phyloP scores from a whole-genome alignment of 2,113 vertebrate species.

The Hydrolagus affinis region DNA sequence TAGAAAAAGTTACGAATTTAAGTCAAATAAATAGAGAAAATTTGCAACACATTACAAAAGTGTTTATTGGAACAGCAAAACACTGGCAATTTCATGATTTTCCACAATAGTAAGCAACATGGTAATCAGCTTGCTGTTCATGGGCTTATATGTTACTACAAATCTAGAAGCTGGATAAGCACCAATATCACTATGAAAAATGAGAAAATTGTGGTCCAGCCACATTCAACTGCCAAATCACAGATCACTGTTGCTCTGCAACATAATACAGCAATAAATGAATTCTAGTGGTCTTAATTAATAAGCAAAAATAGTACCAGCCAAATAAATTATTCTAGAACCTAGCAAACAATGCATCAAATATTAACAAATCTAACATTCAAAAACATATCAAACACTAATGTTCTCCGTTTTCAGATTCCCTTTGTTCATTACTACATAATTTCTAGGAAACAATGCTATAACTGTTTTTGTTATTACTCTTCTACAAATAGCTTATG shows the following conservation, averaged over 20 bases:
- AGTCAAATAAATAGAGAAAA: background rate
- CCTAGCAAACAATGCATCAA: constrained; percentile 35
- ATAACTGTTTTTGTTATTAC: constrained; percentile 15
- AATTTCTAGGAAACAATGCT: constrained; percentile 36
- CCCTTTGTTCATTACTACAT: constrained; percentile 51
- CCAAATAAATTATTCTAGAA: constrained; percentile 53
- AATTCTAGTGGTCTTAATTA: constrained; percentile 40
- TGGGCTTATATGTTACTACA: constrained; percentile 52
- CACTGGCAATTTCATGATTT: constrained; percentile 47
- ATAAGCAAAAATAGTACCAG: constrained; percentile 57
- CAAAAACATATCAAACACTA: constrained; percentile 40
- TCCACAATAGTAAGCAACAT: constrained; percentile 51
- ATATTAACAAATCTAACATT: constrained; percentile 35
- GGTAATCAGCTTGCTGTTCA: constrained; percentile 42
- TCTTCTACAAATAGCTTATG: constrained; percentile 1
- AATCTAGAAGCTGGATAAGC: constrained; percentile 56
- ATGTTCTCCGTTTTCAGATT: constrained; percentile 36
- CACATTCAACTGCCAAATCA: constrained; percentile 43
- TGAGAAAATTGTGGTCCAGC: constrained; percentile 56
- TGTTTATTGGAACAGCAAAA: constrained; percentile 75
- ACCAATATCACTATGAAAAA: constrained; percentile 41
- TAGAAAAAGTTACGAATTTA: background rate
- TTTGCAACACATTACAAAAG: constrained; percentile 37
- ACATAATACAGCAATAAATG: constrained; percentile 48
- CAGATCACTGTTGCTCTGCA: constrained; percentile 55